Percentiles rank a stretch among this genome's conserved stretches.
These are phyloP conservation scores for Digitonthophagus gazella DNA, from an alignment of 2,888 invertebrate genomes.

Conservation along the genomic window DNA sequence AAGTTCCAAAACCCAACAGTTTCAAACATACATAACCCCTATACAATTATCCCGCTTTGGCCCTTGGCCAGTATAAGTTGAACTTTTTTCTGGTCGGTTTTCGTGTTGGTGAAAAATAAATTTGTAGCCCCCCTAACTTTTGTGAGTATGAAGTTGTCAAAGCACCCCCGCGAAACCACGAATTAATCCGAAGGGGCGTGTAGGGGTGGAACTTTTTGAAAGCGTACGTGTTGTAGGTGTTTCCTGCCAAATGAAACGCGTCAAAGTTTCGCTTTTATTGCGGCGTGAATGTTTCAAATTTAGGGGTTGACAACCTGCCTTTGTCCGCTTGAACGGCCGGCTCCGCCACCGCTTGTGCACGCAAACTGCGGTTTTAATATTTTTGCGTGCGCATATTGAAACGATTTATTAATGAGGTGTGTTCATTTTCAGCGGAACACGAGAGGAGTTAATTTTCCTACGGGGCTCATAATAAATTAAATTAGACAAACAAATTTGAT, in stretches of 20 bases:
- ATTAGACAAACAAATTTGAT: neutral
- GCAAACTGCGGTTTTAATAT: neutral
- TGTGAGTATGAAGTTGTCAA: neutral
- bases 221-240: neutral
- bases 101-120: neutral
- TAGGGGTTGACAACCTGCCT: neutral
- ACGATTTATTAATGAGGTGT: neutral
- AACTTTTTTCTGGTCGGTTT: neutral
- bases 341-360: neutral
- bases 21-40: neutral
- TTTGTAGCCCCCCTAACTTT: neutral
- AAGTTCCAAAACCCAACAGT: neutral
- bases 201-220: neutral
- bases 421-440: neutral
- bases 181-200: neutral
- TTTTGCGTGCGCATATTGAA: neutral
- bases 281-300: neutral
- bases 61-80: too few relatives aligned
- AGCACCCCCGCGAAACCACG: neutral
- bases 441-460: neutral
- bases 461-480: neutral
- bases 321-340: neutral
- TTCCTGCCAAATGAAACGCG: neutral
- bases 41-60: too few relatives aligned
- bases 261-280: neutral